A percentile compares a stretch with the other conserved stretches of the same genome.
These are phyloP conservation scores for Epinephelus cyanopodus DNA, from an alignment of 2,113 vertebrate genomes.

Conservation along the genomic window DNA sequence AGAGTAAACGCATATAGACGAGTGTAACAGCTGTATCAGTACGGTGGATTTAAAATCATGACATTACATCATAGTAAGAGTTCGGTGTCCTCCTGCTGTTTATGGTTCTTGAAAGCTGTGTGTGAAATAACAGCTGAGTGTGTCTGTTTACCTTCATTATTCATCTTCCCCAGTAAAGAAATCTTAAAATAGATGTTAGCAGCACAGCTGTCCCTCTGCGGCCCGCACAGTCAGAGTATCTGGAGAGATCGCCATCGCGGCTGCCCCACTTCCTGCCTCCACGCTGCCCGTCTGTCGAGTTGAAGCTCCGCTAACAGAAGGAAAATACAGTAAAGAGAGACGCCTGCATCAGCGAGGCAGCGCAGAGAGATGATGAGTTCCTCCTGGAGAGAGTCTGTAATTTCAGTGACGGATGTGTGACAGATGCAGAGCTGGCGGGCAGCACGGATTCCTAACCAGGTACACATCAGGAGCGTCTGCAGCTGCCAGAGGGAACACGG, in stretches of 20 bases:
- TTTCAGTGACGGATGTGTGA: background rate
- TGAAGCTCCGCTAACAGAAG: background rate
- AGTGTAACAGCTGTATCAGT: background rate
- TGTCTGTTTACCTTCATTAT: constrained; percentile 21
- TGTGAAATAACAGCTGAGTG: background rate
- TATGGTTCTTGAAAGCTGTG: background rate
- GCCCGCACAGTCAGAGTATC: background rate
- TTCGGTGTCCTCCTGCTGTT: background rate
- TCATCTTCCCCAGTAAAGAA: background rate
- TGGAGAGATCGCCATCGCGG: background rate
- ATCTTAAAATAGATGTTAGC: constrained; percentile 17
- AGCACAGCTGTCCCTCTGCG: constrained; percentile 20
- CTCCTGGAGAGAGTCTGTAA: background rate
- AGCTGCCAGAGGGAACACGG: background rate
- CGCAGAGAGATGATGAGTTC: background rate
- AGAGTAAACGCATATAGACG: background rate
- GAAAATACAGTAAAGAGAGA: background rate
- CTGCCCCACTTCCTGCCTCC: constrained; percentile 22
- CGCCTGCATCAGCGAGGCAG: background rate
- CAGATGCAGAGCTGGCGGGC: background rate
- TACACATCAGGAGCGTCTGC: background rate
- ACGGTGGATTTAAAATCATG: background rate
- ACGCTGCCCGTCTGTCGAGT: background rate
- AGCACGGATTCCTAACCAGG: background rate
- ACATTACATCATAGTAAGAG: background rate